Evolutionary conservation across 2,888 invertebrate species (phyloP), one percentile per base, ranked within the genome.

Genomic region (Cataglyphis albicans): DNA sequence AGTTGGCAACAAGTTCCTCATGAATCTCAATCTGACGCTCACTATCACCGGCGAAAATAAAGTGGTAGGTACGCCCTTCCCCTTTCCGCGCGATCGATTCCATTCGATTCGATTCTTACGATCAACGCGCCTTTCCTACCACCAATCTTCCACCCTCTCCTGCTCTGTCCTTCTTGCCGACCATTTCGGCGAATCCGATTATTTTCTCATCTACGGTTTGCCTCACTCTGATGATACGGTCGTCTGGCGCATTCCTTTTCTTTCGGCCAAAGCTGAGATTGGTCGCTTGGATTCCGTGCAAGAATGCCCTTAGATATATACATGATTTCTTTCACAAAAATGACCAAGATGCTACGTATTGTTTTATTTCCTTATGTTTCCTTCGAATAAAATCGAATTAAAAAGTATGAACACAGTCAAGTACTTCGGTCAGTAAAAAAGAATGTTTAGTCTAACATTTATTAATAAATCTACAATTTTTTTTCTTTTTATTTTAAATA

Each of bases 1-100:
- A 95, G 98, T 98, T 10, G 98, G 98, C 15, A 96, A 97, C 93
- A 97, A 97, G 95, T 98, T 97, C 94, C 95, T 98, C 57, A 95
- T 95, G 38, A 97, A 97, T 65, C 96, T 98, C 44, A 96, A 97
- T 91, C 95, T 98, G 83, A 95, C 97, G 55, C 96, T 96, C 73
- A 96, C 97, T 4, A 97, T 97, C 84, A 97, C 97, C 32, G 97
- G 97, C 25, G 95, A 95, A 81, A 95, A 91, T 88, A 92, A 95
- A 59, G 93, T 95, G 94, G 96, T 96, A 91, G 91, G 92, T 88
- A 75, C 82, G 75, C 72, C 78, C 63, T 74, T 61, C 75, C 70
- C 63, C 65, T 84, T 88, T 86, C 86, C 86, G 80, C 81, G 81
- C 90, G 85, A 89, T 85, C 90, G 86, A 88, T 90, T 74, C 83